Conservation (phyloP, 2,797 vertebrate genomes). For the Nyctalus aviator region DNA sequence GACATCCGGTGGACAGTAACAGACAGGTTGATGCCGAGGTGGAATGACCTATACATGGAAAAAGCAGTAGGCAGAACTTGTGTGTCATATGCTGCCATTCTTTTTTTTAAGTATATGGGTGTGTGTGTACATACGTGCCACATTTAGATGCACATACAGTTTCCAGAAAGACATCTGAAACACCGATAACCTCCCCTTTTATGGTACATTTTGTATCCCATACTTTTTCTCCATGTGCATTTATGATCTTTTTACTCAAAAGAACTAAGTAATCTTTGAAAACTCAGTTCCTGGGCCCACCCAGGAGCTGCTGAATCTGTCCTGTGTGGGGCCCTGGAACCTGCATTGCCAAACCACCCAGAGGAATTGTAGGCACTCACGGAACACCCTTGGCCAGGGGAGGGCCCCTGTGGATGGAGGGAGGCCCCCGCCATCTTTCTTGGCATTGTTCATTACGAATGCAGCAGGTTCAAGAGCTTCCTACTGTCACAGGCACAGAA, state of each 20-base stretch:
- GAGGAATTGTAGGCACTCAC: not conserved
- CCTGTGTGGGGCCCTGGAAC: not conserved
- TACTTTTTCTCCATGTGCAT: not conserved
- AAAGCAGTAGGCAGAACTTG: not conserved
- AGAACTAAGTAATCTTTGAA: not conserved
- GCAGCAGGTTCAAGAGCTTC: too few species aligned
- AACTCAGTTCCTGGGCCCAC: not conserved
- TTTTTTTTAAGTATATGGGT: not conserved
- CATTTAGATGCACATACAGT: too few species aligned
- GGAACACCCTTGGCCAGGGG: not conserved
- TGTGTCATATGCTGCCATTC: accelerated
- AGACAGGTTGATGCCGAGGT: accelerated
- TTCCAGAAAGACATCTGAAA: not conserved
- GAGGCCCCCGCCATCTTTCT: accelerated
- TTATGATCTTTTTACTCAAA: not conserved
- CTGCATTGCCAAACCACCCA: not conserved
- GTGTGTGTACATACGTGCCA: accelerated
- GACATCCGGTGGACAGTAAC: too few species aligned
- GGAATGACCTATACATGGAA: not conserved
- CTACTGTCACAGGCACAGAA: not conserved
- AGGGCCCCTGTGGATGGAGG: not conserved
- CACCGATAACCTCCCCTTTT: not conserved
- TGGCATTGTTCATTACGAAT: too few species aligned
- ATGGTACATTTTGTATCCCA: not conserved
- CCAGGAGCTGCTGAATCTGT: not conserved